These are phyloP conservation scores for Chiridota heheva DNA, from an alignment of 35 echinoderm and acorn worm species.

Conservation along the genomic window DNA sequence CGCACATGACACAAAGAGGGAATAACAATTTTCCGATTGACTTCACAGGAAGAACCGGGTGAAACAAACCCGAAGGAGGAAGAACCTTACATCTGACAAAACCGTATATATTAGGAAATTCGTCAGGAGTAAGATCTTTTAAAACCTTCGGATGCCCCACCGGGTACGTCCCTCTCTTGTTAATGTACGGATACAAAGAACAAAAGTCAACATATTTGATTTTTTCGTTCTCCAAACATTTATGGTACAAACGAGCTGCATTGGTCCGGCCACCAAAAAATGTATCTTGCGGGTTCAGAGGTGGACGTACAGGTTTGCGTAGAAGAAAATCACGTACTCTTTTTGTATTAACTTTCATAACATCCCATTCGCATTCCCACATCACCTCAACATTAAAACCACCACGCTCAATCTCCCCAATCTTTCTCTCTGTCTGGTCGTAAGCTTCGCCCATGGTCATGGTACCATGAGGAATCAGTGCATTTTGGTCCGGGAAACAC, in stretches of 20 bases:
- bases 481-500: background rate
- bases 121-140: no score
- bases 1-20: background rate
- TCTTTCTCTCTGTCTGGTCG: background rate
- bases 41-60: constrained; percentile 8
- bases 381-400: background rate
- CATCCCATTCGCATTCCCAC: background rate
- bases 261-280: background rate
- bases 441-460: constrained; percentile 14
- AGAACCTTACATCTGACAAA: background rate
- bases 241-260: background rate
- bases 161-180: background rate
- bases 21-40: background rate
- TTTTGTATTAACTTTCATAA: background rate
- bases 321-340: background rate
- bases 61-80: constrained; percentile 7
- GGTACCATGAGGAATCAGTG: background rate
- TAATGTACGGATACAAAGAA: no score
- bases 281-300: background rate
- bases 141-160: background rate
- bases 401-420: background rate
- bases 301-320: background rate
- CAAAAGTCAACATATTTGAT: constrained; percentile 2
- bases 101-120: no score
- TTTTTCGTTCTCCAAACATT: background rate